phyloP scores from a whole-genome alignment of 2,113 vertebrate species.

The Rhinoderma darwinii region DNA sequence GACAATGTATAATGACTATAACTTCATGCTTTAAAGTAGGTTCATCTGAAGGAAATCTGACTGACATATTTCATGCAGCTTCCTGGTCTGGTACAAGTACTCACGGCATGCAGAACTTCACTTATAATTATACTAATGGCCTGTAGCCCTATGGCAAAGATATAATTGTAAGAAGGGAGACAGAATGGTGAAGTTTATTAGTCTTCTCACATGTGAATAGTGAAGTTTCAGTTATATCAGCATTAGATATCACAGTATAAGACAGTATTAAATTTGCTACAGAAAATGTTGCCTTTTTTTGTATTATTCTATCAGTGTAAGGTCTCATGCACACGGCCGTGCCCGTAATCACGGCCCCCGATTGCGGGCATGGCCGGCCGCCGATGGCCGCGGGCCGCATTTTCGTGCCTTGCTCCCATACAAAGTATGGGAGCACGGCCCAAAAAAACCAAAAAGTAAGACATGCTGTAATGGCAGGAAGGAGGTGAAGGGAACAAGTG shows the following conservation, averaged over 20 bases:
- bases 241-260: neutral
- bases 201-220: neutral
- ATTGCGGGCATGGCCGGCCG: too few species aligned
- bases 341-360: too few species aligned
- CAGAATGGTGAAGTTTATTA: neutral
- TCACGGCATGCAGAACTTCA: conserved; percentile 12
- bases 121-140: conserved; percentile 38
- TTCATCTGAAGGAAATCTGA: neutral
- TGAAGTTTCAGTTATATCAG: neutral
- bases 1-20: conserved; percentile 25
- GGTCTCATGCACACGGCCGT: too few species aligned
- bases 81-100: neutral
- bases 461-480: too few species aligned
- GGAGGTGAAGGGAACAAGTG: too few species aligned
- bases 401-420: too few species aligned
- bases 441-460: too few species aligned
- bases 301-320: neutral
- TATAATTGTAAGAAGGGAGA: neutral
- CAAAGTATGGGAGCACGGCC: too few species aligned
- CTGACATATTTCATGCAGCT: conserved; percentile 12
- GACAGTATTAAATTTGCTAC: neutral
- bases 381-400: too few species aligned
- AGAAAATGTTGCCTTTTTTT: neutral
- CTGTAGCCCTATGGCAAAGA: neutral
- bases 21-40: neutral